Percentiles rank a stretch among this genome's conserved stretches.
These are phyloP conservation scores for Arctocebus calabarensis DNA, from an alignment of 2,797 vertebrate genomes.

Conservation along the genomic window DNA sequence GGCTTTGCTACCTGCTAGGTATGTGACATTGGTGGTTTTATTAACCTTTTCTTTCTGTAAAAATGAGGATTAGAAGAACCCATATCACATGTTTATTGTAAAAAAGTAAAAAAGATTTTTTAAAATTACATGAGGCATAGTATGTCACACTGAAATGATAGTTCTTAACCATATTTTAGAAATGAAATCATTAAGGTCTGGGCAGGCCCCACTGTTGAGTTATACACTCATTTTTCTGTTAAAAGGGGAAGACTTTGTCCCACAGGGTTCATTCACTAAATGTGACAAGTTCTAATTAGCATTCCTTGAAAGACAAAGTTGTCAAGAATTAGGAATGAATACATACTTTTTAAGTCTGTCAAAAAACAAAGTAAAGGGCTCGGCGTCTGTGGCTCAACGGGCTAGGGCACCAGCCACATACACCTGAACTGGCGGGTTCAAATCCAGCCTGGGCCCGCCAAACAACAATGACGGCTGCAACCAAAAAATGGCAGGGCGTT, in stretches of 20 bases:
- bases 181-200: not conserved
- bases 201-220: not conserved
- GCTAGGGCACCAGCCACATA: no score
- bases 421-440: no score
- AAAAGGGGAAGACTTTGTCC: not conserved
- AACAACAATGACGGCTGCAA: no score
- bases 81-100: not conserved
- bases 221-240: not conserved
- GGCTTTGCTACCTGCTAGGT: constrained; percentile 9
- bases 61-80: not conserved
- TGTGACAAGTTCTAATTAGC: not conserved
- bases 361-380: not conserved
- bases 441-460: no score
- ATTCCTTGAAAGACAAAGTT: not conserved
- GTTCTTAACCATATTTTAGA: constrained; percentile 13
- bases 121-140: not conserved
- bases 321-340: not conserved
- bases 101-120: not conserved
- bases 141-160: not conserved
- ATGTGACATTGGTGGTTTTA: not conserved
- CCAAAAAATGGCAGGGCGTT: no score
- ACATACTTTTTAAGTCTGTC: not conserved
- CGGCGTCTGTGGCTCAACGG: no score
- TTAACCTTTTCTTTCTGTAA: constrained; percentile 9
- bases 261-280: not conserved